A percentile compares a stretch with the other conserved stretches of the same genome.
phyloP scores from a whole-genome alignment of 2,113 vertebrate genomes.

The Phylloscopus whistleri region DNA sequence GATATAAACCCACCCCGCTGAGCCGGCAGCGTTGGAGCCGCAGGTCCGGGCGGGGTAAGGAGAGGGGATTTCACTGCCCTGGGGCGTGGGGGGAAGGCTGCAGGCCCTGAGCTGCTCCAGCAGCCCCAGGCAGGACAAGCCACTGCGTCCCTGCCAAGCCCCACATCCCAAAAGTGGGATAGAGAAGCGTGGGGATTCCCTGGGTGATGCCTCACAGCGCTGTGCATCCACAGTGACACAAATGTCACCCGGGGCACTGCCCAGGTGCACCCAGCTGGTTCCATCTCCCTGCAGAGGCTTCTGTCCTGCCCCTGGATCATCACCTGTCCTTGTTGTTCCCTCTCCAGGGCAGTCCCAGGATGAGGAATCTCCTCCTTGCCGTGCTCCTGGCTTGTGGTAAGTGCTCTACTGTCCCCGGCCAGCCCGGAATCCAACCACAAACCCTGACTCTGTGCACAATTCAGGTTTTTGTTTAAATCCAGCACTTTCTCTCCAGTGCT shows the following conservation, averaged over 20 bases:
- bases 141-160: accelerated
- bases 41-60: neutral
- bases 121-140: neutral
- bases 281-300: accelerated
- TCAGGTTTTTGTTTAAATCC: neutral
- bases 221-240: accelerated
- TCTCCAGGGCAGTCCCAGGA: neutral
- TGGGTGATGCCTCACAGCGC: accelerated
- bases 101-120: neutral
- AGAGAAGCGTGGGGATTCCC: accelerated
- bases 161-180: neutral
- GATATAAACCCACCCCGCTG: neutral
- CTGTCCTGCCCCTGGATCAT: neutral
- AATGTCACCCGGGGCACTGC: neutral
- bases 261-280: accelerated
- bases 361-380: constrained; percentile 41
- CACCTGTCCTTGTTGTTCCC: accelerated
- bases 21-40: accelerated
- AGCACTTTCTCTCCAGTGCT: neutral
- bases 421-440: accelerated
- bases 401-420: neutral
- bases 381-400: constrained; percentile 38
- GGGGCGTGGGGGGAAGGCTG: neutral
- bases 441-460: accelerated
- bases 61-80: neutral